phyloP scores from a whole-genome alignment of 2,113 vertebrate genomes.

The Callipepla squamata region DNA sequence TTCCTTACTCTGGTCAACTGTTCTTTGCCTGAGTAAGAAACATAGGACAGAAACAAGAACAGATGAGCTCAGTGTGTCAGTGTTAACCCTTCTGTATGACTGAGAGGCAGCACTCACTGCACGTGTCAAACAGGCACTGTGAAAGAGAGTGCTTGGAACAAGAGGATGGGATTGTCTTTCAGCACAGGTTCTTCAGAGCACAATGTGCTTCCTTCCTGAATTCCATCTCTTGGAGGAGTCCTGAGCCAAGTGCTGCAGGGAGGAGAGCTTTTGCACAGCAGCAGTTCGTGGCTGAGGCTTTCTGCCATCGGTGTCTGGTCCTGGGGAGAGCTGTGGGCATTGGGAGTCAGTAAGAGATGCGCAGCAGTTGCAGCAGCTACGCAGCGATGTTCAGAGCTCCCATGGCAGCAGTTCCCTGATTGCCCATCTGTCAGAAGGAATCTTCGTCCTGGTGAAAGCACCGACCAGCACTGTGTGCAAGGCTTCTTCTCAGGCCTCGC shows the following conservation, averaged over 20 bases:
- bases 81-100: background rate
- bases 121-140: background rate
- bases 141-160: background rate
- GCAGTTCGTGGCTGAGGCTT: background rate
- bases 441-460: background rate
- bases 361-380: background rate
- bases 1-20: background rate
- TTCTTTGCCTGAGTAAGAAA: background rate
- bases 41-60: background rate
- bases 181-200: background rate
- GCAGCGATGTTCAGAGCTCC: background rate
- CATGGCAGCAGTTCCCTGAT: background rate
- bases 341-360: background rate
- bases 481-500: background rate
- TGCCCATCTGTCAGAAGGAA: background rate
- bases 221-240: background rate
- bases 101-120: background rate
- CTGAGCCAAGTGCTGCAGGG: background rate
- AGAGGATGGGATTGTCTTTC: background rate
- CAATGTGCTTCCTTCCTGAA: background rate
- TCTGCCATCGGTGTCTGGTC: accelerated
- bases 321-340: background rate
- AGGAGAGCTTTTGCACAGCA: background rate
- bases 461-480: background rate
- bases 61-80: background rate